Conservation (phyloP, 2,888 invertebrate genomes). For the Heterodera filipjevi region DNA sequence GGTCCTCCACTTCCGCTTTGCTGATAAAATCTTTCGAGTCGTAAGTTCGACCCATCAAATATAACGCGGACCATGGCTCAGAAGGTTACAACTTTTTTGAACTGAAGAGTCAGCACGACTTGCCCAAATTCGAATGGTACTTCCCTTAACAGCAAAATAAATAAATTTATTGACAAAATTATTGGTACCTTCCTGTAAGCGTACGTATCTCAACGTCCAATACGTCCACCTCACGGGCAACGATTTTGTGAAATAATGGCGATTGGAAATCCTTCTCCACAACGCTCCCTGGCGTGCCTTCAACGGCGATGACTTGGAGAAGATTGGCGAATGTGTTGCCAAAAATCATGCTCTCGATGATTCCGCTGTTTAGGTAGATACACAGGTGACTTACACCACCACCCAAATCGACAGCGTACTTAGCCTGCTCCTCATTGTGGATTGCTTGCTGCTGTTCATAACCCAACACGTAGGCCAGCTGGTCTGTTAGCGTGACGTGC, state of each 20-base stretch:
- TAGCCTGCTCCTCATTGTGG: background rate
- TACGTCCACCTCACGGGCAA: background rate
- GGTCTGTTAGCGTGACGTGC: background rate
- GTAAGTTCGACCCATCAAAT: background rate
- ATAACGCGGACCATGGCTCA: background rate
- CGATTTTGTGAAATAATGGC: background rate
- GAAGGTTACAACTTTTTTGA: background rate
- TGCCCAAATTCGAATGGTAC: background rate
- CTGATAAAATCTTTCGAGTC: background rate
- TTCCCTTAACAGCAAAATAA: too few relatives aligned
- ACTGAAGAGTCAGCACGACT: background rate
- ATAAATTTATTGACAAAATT: background rate
- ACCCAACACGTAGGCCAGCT: constrained; percentile 14
- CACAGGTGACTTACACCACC: constrained; percentile 11
- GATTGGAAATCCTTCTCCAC: background rate
- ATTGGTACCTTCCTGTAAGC: background rate
- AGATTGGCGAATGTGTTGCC: background rate
- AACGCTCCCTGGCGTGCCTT: background rate
- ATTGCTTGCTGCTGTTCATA: background rate
- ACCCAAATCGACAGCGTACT: background rate
- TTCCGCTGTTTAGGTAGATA: background rate
- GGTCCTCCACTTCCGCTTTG: background rate
- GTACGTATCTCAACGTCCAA: background rate
- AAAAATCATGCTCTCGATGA: background rate
- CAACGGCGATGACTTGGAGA: background rate